Base-by-base conservation (phyloP, 2,797 vertebrate species). In the Darevskia mixta region DNA sequence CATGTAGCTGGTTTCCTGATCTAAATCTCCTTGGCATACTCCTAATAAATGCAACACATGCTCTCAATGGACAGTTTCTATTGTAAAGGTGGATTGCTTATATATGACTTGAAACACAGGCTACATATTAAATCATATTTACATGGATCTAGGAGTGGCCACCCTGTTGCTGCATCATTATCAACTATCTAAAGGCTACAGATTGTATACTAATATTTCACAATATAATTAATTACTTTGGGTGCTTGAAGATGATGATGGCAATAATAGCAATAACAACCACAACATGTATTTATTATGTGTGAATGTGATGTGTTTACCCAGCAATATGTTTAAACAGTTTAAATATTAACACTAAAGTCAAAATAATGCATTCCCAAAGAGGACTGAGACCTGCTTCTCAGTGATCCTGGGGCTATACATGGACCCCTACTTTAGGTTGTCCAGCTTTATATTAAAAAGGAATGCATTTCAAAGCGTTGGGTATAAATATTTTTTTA, bases 1-100 rank as follows among this genome's bases (percentile, higher is more conserved):
- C 23, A 0, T 79, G 90, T 45, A 78, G 64, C 87, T 84, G 0
- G 27, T 87, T 92, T 91, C 86, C 86, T 79, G 86, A 35, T 27
- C 84, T 73, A 38, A 82, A 80, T 90, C 89, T 91, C 90, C 45
- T 91, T 49, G 79, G 87, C 3, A 13, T 82, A 66, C 49, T 82
- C n/a, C 20, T n/a, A 72, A 92, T 87, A 89, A 88, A 88, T 67
- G 82, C 2, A 9, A 87, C 86, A 66, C 15, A 10, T 71, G 79
- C 73, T 85, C 1, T 17, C 43, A 18, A 38, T 83, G 32, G 6
- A 9, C 13, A 4, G 64, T 87, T 83, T 73, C 71, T 87, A 27
- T 13, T 10, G 1, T 23, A 61, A 35, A 20, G 61, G 78, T 45
- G 79, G 86, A 29, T 83, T 79, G 23, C 27, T 25, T 29, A 69